phyloP scores from a whole-genome alignment of 2,113 vertebrate species.

The Oxyruncus cristatus region DNA sequence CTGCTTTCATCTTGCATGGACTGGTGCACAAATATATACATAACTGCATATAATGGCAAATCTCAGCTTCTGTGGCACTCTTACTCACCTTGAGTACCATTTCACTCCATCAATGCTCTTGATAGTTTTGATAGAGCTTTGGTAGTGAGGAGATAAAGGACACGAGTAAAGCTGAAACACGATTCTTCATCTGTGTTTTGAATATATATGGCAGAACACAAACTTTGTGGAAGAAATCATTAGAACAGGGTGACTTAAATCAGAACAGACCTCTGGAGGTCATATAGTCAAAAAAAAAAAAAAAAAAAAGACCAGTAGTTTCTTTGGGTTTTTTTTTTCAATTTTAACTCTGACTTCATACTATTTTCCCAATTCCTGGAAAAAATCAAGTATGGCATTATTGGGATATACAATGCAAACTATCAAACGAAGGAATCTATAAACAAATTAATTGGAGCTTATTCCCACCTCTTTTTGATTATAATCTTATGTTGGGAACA shows the following conservation, averaged over 20 bases:
- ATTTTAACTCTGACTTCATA: background rate
- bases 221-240: background rate
- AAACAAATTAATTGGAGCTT: background rate
- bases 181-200: background rate
- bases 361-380: background rate
- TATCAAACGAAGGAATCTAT: background rate
- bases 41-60: background rate
- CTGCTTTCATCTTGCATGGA: background rate
- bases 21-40: background rate
- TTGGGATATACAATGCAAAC: background rate
- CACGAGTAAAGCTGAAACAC: background rate
- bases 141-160: background rate
- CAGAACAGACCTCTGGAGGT: background rate
- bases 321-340: background rate
- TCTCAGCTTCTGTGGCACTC: background rate
- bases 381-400: background rate
- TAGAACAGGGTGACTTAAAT: background rate
- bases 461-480: background rate
- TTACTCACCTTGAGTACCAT: background rate
- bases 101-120: background rate
- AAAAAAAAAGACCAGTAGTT: background rate
- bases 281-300: background rate
- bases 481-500: background rate
- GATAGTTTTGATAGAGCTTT: background rate
- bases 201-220: background rate